Percentiles rank a stretch among this genome's conserved stretches.
Conservation (phyloP, 2,113 vertebrate genomes). For the Xiphorhynchus elegans region DNA sequence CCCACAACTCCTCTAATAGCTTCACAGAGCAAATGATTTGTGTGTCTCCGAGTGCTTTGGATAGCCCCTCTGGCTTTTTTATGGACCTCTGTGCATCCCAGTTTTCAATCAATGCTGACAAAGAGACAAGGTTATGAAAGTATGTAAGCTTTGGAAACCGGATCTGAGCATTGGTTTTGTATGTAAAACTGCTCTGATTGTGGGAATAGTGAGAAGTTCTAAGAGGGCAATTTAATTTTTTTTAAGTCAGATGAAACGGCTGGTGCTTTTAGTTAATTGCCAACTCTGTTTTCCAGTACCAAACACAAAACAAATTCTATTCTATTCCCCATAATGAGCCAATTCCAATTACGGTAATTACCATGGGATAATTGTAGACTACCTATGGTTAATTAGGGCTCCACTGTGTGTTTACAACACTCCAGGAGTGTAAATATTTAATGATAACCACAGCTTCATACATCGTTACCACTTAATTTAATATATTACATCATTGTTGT, state of each 20-base stretch:
- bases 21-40: neutral
- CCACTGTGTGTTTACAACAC: conserved; percentile 49
- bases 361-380: conserved; percentile 45
- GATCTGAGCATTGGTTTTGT: neutral
- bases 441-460: conserved; percentile 55
- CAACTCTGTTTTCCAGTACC: conserved; percentile 28
- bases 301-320: conserved; percentile 52
- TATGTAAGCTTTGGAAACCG: neutral
- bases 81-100: neutral
- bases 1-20: neutral
- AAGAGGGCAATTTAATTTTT: conserved; percentile 29
- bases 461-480: conserved; percentile 43
- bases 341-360: conserved; percentile 41
- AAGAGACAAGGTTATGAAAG: conserved; percentile 16
- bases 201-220: conserved; percentile 27
- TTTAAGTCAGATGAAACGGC: conserved; percentile 22
- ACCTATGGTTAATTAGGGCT: conserved; percentile 55
- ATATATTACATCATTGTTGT: conserved; percentile 31
- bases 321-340: conserved; percentile 20
- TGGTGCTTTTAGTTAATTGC: conserved; percentile 60
- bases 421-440: conserved; percentile 49
- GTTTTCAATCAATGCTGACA: neutral
- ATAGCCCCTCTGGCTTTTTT: neutral
- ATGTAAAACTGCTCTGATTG: conserved; percentile 38
- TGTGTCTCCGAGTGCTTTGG: neutral